Percentiles rank a stretch among this genome's conserved stretches.
phyloP scores from a whole-genome alignment of 2,888 invertebrate genomes.

The Globia sparganii region DNA sequence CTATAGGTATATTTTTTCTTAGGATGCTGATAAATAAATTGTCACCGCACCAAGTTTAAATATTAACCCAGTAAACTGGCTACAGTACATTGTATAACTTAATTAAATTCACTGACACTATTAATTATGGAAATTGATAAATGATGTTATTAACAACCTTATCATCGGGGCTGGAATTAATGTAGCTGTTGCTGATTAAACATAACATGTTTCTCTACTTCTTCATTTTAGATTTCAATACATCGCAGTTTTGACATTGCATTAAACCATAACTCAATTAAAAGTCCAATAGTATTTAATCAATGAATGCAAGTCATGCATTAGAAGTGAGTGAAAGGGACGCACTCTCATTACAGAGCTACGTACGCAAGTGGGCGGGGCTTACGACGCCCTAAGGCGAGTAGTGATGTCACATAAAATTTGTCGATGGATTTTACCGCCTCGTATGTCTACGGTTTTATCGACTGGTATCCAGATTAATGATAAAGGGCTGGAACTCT shows the following conservation, averaged over 20 bases:
- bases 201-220: background rate
- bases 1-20: background rate
- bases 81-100: conserved; percentile 5
- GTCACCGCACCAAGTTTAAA: background rate
- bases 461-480: conserved; percentile 74
- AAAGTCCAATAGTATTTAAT: conserved; percentile 47
- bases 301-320: conserved; percentile 37
- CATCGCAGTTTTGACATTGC: conserved; percentile 9
- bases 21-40: background rate
- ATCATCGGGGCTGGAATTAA: conserved; percentile 1
- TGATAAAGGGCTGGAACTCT: conserved; percentile 66
- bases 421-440: conserved; percentile 80
- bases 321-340: conserved; percentile 77
- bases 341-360: conserved; percentile 75
- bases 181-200: conserved; percentile 2
- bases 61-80: background rate
- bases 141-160: background rate
- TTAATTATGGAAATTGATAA: conserved; percentile 28
- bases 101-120: conserved; percentile 19
- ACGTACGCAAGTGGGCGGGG: conserved; percentile 78
- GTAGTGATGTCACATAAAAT: conserved; percentile 83
- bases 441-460: conserved; percentile 75
- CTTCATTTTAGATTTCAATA: conserved; percentile 1
- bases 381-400: conserved; percentile 72
- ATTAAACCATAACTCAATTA: conserved; percentile 20